Base-by-base conservation (phyloP, 2,113 vertebrate genomes). In the Columba livia region DNA sequence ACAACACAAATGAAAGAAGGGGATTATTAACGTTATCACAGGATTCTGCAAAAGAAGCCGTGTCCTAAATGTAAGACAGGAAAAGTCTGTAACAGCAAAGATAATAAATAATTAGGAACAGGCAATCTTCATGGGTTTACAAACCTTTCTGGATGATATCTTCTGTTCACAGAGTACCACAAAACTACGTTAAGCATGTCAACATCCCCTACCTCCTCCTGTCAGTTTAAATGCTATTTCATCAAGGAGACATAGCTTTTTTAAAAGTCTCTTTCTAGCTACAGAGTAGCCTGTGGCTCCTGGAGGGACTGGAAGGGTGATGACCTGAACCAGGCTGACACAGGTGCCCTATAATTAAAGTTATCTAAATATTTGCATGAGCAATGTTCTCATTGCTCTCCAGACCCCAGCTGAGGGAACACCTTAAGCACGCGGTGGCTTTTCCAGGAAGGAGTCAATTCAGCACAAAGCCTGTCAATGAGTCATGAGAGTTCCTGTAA, bases 21-120 rank as follows among this genome's bases (percentile, higher is more conserved):
- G 60, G 75, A 95, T 96, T 95, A 94, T 96, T 93, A 89, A 71
- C 23, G 32, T 93, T 96, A 96, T 96, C 89, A 67, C 56, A 78
- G 91, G 66, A 92, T 82, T 24, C 44, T 91, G 79, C 34, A 89
- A 87, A 93, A 85, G 90, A 75, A 90, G 86, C 47, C 73, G 48
- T 84, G 81, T 88, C 61, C 70, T 92, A 79, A 89, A 94, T 85
- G 82, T 90, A 86, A 94, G 50, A 94, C 64, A 88, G 64, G 48
- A 85, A 73, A 88, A 88, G 81, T 73, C 64, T 88, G 0, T 90
- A 90, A 48, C 28, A 71, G 66, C 9, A 42, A 85, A 96, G 79
- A 95, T 89, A 95, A 92, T 71, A 67, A 85, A 92, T 92, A 86
- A 95, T 78, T 94, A 92, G 56, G 65, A 90, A 89, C 1, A 84